Evolutionary conservation across 2,888 invertebrate species (phyloP).

Genomic region (Ennomos fuscantarius): DNA sequence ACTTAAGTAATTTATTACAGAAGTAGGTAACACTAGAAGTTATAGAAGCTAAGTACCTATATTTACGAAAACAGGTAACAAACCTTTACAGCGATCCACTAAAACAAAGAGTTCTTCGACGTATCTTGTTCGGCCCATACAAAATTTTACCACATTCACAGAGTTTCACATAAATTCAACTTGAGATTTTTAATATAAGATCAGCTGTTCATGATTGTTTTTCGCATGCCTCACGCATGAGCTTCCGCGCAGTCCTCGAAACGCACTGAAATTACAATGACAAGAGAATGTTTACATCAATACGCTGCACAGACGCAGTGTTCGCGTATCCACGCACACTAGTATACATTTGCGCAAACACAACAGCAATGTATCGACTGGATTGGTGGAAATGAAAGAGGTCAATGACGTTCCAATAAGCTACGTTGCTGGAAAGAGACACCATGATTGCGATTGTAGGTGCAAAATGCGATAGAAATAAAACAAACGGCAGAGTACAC

Average conservation of each 20-base stretch:
- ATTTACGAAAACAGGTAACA: slow-evolving; percentile 20
- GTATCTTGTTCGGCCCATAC: slow-evolving; percentile 3
- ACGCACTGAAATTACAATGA: slow-evolving; percentile 77
- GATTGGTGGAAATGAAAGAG: slow-evolving; percentile 64
- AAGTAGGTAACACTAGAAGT: no score
- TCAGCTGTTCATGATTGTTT: slow-evolving; percentile 68
- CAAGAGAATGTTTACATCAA: slow-evolving; percentile 80
- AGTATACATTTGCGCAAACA: slow-evolving; percentile 38
- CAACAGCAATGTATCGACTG: slow-evolving; percentile 62
- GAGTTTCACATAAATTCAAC: slow-evolving; percentile 43
- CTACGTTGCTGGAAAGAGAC: slow-evolving; percentile 50
- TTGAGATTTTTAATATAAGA: slow-evolving; percentile 40
- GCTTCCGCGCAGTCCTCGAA: slow-evolving; percentile 66
- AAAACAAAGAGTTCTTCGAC: slow-evolving; percentile 36
- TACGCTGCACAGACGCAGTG: slow-evolving; percentile 66
- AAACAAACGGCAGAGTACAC: slow-evolving; percentile 52
- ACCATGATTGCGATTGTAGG: slow-evolving; percentile 21
- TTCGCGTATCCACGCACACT: slow-evolving; percentile 64
- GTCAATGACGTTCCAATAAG: slow-evolving; percentile 72
- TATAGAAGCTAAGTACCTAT: no score
- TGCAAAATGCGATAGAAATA: slow-evolving; percentile 53
- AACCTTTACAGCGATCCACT: slow-evolving; percentile 37
- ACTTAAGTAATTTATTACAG: no score
- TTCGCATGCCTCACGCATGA: slow-evolving; percentile 56
- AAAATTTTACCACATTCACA: slow-evolving; percentile 40